A percentile compares a stretch with the other conserved stretches of the same genome.
Evolutionary conservation across 2,888 invertebrate genomes (phyloP).

Genomic region (Ectemnius cavifrons): DNA sequence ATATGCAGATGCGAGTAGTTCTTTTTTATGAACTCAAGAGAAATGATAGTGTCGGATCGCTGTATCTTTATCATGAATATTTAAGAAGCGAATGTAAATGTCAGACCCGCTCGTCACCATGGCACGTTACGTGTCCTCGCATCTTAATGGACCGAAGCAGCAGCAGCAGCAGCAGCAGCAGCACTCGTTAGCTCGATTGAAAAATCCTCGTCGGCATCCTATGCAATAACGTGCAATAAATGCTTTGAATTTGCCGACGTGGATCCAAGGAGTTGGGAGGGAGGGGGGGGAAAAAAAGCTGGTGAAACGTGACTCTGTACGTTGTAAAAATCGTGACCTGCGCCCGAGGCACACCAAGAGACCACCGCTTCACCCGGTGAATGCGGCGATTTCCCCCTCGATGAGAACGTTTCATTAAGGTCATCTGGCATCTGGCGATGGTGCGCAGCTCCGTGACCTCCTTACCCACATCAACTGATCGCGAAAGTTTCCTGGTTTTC

Average conservation of each 20-base stretch:
- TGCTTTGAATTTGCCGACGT: slow-evolving; percentile 6
- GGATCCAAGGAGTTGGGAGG: slow-evolving; percentile 9
- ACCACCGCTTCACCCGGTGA: not conserved
- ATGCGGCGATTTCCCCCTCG: slow-evolving; percentile 24
- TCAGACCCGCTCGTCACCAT: not conserved
- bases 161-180: no score
- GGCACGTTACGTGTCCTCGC: not conserved
- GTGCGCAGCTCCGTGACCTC: slow-evolving; percentile 26
- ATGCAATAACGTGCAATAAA: slow-evolving; percentile 3
- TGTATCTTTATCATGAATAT: not conserved
- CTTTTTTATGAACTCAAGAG: no score
- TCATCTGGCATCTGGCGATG: slow-evolving; percentile 23
- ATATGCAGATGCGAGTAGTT: no score
- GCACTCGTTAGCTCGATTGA: not conserved
- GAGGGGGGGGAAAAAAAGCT: not conserved
- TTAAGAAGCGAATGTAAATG: not conserved
- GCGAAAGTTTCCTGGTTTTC: slow-evolving; percentile 26
- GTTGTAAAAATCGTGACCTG: slow-evolving; percentile 22
- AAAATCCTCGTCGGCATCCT: not conserved
- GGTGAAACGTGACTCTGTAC: slow-evolving; percentile 19
- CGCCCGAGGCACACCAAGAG: slow-evolving; percentile 10
- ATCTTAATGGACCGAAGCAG: slow-evolving; percentile 2
- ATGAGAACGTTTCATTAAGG: slow-evolving; percentile 26
- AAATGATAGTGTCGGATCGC: no score
- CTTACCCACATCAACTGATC: slow-evolving; percentile 32